phyloP scores from a whole-genome alignment of 2,888 invertebrate species.

The Eumacrocentrus americanus region DNA sequence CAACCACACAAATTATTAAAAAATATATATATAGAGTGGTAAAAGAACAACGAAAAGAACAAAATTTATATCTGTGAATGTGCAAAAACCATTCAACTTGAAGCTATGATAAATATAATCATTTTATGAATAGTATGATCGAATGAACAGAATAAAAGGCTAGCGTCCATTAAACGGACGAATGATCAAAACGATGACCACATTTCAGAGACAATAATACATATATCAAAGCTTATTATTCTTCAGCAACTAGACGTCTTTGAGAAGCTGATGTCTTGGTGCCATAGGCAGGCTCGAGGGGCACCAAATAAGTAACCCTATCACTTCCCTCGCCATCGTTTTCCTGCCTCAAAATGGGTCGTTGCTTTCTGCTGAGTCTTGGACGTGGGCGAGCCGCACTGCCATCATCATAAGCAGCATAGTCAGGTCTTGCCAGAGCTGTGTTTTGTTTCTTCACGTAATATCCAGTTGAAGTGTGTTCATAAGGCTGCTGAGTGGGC shows the following conservation, averaged over 20 bases:
- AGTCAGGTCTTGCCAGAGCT: constrained; percentile 49
- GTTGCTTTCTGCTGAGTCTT: constrained; percentile 48
- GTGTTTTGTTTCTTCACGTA: constrained; percentile 51
- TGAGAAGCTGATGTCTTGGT: constrained; percentile 42
- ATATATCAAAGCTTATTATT: constrained; percentile 26
- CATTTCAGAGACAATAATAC: background rate
- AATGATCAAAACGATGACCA: constrained; percentile 1
- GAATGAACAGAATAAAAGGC: constrained; percentile 2
- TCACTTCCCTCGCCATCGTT: constrained; percentile 43
- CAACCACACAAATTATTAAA: too few relatives aligned
- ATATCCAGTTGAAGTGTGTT: constrained; percentile 46
- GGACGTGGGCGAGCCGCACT: constrained; percentile 42
- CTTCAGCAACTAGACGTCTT: constrained; percentile 32
- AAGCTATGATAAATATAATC: constrained; percentile 20
- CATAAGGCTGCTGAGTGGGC: constrained; percentile 45
- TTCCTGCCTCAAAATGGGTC: constrained; percentile 48
- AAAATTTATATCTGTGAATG: background rate
- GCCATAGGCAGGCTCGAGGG: constrained; percentile 51
- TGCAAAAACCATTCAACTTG: constrained; percentile 9
- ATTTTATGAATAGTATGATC: constrained; percentile 1
- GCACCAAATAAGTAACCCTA: constrained; percentile 54
- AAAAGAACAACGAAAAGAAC: too few relatives aligned
- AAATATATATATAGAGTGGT: too few relatives aligned
- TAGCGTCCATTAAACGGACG: background rate
- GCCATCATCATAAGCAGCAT: constrained; percentile 51